These are phyloP conservation scores for Patella depressa DNA, from an alignment of 2,888 invertebrate genomes.

Conservation along the genomic window DNA sequence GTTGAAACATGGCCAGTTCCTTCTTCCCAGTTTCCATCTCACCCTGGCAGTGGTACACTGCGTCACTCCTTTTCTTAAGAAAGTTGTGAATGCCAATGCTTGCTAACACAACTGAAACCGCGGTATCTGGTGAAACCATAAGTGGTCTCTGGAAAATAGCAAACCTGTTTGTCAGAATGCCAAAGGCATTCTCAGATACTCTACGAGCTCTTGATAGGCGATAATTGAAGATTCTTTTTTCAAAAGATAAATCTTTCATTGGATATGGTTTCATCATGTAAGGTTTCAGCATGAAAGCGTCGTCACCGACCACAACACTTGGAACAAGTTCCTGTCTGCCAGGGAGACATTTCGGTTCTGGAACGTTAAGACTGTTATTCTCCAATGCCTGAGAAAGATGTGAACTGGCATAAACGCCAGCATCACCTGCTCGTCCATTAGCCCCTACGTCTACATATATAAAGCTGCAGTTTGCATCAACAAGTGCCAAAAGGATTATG, in stretches of 20 bases:
- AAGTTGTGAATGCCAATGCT: constrained; percentile 27
- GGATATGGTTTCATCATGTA: constrained; percentile 40
- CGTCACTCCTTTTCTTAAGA: constrained; percentile 9
- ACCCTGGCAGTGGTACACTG: constrained; percentile 16
- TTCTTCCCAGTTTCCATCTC: constrained; percentile 14
- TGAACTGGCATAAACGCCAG: constrained; percentile 31
- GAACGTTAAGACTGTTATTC: constrained; percentile 28
- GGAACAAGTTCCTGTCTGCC: constrained; percentile 20
- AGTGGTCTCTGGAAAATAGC: constrained; percentile 17
- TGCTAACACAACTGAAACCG: constrained; percentile 18
- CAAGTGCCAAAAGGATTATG: neutral
- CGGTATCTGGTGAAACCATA: constrained; percentile 23
- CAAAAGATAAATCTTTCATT: constrained; percentile 16
- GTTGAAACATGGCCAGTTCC: neutral
- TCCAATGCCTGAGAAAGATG: constrained; percentile 15
- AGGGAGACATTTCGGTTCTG: constrained; percentile 25
- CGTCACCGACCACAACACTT: constrained; percentile 24
- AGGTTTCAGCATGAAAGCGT: constrained; percentile 32
- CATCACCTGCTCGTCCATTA: constrained; percentile 33
- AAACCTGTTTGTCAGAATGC: constrained; percentile 16
- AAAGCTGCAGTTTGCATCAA: neutral
- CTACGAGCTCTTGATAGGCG: constrained; percentile 19
- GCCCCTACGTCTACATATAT: neutral
- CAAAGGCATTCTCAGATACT: constrained; percentile 32
- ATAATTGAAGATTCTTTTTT: constrained; percentile 26